A percentile compares a stretch with the other conserved stretches of the same genome.
These are phyloP conservation scores for Timandra comae DNA, from an alignment of 2,888 invertebrate genomes.

Conservation along the genomic window DNA sequence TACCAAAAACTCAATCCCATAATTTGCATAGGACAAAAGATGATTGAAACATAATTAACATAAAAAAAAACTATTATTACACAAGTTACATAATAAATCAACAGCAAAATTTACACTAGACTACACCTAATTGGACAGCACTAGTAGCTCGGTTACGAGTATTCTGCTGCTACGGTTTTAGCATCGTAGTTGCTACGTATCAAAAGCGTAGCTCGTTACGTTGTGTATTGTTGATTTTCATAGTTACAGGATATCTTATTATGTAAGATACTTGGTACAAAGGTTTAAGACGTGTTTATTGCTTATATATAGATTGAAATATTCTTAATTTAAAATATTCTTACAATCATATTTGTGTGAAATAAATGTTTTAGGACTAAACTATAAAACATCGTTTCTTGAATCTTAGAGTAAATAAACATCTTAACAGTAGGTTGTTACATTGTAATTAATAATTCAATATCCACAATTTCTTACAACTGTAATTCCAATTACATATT, in stretches of 20 bases:
- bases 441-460: no score
- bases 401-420: no score
- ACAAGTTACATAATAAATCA: not conserved
- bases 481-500: no score
- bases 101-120: not conserved
- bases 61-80: not conserved
- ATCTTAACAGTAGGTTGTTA: no score
- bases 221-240: not conserved
- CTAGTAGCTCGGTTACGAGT: slow-evolving; percentile 1
- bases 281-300: not conserved
- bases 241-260: not conserved
- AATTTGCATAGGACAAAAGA: not conserved
- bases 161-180: no score
- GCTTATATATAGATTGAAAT: not conserved
- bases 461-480: no score
- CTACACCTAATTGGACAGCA: slow-evolving; percentile 10
- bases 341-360: no score
- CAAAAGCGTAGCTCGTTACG: not conserved
- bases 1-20: not conserved
- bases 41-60: not conserved
- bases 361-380: no score
- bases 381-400: no score
- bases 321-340: no score
- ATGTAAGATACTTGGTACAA: not conserved
- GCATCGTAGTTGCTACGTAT: not conserved